Evolutionary conservation across 2,797 vertebrate genomes (phyloP).

Genomic region (Oreochromis grahami): DNA sequence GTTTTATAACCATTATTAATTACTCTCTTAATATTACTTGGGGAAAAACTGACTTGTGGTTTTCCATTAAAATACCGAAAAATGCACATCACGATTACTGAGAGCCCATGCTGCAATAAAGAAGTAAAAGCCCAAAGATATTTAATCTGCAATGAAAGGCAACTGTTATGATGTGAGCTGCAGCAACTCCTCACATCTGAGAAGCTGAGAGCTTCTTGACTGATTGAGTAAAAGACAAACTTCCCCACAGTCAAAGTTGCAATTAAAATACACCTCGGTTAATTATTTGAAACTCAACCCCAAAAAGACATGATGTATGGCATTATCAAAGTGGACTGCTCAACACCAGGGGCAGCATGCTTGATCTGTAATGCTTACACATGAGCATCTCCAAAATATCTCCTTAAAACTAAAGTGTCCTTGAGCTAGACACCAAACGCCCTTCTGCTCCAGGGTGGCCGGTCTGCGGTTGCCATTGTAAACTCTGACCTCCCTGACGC

Average conservation of each 20-base stretch:
- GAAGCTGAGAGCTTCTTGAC: not conserved
- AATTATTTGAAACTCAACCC: not conserved
- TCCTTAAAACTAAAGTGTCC: not conserved
- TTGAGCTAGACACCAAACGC: not conserved
- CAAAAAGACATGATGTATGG: fast-evolving
- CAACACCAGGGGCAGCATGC: not conserved
- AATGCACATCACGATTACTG: not conserved
- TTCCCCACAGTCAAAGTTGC: not conserved
- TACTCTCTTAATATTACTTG: not conserved
- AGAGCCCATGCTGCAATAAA: not conserved
- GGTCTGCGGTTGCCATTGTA: not conserved
- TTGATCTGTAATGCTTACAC: not conserved
- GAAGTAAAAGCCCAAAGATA: not conserved
- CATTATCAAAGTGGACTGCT: not conserved
- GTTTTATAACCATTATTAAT: not conserved
- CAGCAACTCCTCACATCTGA: not conserved
- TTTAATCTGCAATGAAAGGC: not conserved
- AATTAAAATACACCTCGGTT: not conserved
- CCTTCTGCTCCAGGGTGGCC: not conserved
- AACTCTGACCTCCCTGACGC: not conserved
- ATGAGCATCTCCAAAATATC: not conserved
- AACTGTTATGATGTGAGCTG: not conserved
- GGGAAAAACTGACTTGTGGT: not conserved
- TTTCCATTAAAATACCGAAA: not conserved
- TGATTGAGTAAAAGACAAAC: not conserved